Conservation (phyloP, 2,888 invertebrate species). For the Ecliptopera silaceata region DNA sequence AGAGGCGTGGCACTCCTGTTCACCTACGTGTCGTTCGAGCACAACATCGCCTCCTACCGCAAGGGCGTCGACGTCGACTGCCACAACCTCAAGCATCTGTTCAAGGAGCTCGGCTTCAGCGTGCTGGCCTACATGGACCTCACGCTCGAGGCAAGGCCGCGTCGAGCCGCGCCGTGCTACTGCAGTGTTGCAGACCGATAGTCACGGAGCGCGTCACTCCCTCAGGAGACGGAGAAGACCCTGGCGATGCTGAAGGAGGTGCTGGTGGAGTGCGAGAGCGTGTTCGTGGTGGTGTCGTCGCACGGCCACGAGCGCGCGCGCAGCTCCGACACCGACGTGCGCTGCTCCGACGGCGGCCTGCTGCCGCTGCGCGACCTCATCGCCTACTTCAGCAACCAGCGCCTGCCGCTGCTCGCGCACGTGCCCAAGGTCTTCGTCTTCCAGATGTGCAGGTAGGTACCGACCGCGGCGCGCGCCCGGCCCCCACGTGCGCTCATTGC, state of each 20-base stretch:
- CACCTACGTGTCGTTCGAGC: constrained; percentile 82
- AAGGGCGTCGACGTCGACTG: constrained; percentile 85
- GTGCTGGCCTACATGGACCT: constrained; percentile 69
- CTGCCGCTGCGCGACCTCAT: constrained; percentile 81
- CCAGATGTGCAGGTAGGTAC: constrained; percentile 88
- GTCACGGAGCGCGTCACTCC: too few relatives aligned
- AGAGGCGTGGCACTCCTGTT: constrained; percentile 85
- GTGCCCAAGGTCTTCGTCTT: constrained; percentile 90
- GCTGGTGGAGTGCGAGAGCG: constrained; percentile 80
- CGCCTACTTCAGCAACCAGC: constrained; percentile 81
- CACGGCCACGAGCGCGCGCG: constrained; percentile 81
- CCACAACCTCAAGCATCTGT: constrained; percentile 81
- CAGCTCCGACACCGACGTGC: constrained; percentile 80
- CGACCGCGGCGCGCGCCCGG: too few relatives aligned
- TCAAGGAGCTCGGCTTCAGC: constrained; percentile 83
- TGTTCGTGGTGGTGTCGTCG: constrained; percentile 86
- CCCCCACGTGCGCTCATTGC: too few relatives aligned
- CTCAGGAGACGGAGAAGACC: constrained; percentile 60
- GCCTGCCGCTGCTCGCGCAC: constrained; percentile 76
- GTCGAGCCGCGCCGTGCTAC: too few relatives aligned
- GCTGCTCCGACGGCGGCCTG: constrained; percentile 81
- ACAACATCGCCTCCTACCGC: constrained; percentile 64
- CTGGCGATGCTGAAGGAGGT: constrained; percentile 65
- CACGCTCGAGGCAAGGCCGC: constrained; percentile 56
- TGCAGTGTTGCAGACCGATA: too few relatives aligned